A percentile compares a stretch with the other conserved stretches of the same genome.
phyloP scores from a whole-genome alignment of 2,797 vertebrate genomes.

The Clarias fuscus region DNA sequence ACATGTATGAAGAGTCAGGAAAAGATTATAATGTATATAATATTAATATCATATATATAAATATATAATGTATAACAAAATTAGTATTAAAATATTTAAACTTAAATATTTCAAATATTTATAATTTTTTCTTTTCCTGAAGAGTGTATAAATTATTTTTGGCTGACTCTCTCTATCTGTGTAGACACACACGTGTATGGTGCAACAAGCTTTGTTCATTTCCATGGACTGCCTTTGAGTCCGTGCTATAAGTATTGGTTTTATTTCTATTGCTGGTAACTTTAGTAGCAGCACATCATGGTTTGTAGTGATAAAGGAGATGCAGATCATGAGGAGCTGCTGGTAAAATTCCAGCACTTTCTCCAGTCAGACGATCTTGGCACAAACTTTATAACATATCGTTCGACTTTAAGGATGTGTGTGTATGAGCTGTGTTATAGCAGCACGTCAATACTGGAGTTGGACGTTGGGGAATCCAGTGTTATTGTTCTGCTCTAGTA shows the following conservation, averaged over 20 bases:
- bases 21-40: too few species aligned
- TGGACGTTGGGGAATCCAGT: slow-evolving; percentile 73
- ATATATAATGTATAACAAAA: too few species aligned
- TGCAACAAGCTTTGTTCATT: neutral
- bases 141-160: too few species aligned
- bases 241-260: neutral
- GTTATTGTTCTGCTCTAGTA: slow-evolving; percentile 82
- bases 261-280: slow-evolving; percentile 16
- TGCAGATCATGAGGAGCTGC: slow-evolving; percentile 81
- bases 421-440: slow-evolving; percentile 56
- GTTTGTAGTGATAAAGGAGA: slow-evolving; percentile 78
- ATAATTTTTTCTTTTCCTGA: too few species aligned
- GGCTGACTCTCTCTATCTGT: too few species aligned
- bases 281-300: slow-evolving; percentile 79
- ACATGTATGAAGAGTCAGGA: too few species aligned
- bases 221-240: neutral
- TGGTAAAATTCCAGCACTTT: slow-evolving; percentile 31
- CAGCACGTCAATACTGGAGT: slow-evolving; percentile 85
- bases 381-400: neutral
- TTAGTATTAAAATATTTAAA: too few species aligned
- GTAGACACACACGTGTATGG: too few species aligned
- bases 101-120: too few species aligned
- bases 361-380: slow-evolving; percentile 34
- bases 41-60: too few species aligned
- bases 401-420: neutral